Base-by-base conservation (phyloP, 2,113 vertebrate species). In the Phainopepla nitens region DNA sequence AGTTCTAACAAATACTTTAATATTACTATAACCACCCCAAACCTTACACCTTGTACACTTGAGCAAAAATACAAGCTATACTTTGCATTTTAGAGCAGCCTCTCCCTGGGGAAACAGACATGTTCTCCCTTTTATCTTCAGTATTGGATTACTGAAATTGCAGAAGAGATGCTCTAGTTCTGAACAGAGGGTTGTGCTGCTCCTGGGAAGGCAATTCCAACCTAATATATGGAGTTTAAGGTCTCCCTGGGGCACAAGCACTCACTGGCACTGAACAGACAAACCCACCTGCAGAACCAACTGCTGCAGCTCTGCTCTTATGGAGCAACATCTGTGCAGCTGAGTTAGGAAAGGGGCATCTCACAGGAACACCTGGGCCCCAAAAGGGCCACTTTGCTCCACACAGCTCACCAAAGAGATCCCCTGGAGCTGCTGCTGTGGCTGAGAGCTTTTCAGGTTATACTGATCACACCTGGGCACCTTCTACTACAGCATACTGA, bases 401-500 rank as follows among this genome's bases (percentile, higher is more conserved):
- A 15, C 4, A 33, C 33, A 68, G 9, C 51, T 68, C 64, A 65
- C 9, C 54, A 57, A 19, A 66, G 20, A 28, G 25, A 51, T 18
- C 29, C 15, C 28, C 10, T 16, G 39, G 56, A 93, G 83, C 56
- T 79, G 58, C 78, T 58, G 88, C 50, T 49, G 41, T 4, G 42
- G 44, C 69, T 16, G 28, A 42, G 49, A 53, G 45, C 51, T 71
- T 45, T 57, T 12, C 76, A 51, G 31, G 20, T 35, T 9, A 15
- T 2, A 18, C 0, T 36, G 53, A 65, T n/a, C 49, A 41, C 31
- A 76, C 35, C 70, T 56, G 61, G 49, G 68, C 82, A 73, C 27
- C 42, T 62, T 23, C 45, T 13, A 1, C 23, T 4, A 17, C 6
- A 7, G 2, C 27, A 39, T 1, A 35, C 1, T 5, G 28, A n/a